These are phyloP conservation scores for Micronycteris hirsuta DNA, from an alignment of 2,113 vertebrate species.

Conservation along the genomic window DNA sequence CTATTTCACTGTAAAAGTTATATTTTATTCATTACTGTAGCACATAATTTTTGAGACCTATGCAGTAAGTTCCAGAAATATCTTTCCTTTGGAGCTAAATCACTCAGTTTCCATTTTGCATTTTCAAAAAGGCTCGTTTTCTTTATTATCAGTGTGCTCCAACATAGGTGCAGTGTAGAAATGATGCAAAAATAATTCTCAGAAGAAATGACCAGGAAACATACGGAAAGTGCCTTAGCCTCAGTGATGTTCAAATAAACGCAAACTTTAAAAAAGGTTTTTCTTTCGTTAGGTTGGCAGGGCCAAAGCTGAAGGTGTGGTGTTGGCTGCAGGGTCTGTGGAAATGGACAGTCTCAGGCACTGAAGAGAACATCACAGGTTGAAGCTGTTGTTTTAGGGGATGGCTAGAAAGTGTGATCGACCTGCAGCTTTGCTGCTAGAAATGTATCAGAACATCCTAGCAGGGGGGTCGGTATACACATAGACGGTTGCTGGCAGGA, in stretches of 20 bases:
- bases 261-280: neutral
- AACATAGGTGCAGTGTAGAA: neutral
- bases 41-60: neutral
- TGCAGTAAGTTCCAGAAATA: neutral
- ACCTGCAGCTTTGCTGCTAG: neutral
- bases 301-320: neutral
- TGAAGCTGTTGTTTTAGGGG: neutral
- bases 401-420: neutral
- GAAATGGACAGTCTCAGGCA: neutral
- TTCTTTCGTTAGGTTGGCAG: neutral
- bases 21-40: constrained; percentile 26
- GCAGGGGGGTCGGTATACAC: neutral
- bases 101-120: neutral
- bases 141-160: neutral
- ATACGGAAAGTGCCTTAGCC: neutral
- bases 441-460: neutral
- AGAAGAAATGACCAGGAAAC: neutral
- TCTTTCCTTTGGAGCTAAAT: neutral
- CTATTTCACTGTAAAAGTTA: neutral
- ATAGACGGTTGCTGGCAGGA: neutral
- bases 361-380: neutral
- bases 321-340: neutral
- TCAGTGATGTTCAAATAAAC: neutral
- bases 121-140: neutral
- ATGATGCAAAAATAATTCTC: neutral